Evolutionary conservation across 2,113 vertebrate species (phyloP).

Genomic region (Otis tarda): DNA sequence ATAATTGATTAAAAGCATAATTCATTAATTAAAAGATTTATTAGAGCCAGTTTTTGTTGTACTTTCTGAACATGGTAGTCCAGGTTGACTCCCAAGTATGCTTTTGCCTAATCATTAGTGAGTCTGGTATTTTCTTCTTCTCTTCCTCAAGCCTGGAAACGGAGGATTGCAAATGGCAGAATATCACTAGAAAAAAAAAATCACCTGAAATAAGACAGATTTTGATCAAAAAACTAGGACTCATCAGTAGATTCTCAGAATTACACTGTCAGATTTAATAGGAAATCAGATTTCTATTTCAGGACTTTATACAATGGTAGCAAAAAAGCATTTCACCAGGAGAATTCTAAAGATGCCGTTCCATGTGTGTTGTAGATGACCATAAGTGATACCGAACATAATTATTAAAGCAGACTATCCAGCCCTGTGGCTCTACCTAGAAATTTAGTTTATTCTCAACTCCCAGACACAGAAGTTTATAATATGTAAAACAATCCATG

Average conservation of each 20-base stretch:
- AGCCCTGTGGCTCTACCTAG: background rate
- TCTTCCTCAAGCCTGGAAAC: background rate
- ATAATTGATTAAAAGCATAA: background rate
- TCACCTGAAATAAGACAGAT: background rate
- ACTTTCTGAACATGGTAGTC: background rate
- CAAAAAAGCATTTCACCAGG: background rate
- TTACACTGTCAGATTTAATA: background rate
- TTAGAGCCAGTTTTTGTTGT: background rate
- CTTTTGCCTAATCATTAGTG: background rate
- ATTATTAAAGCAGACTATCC: background rate
- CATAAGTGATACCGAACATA: background rate
- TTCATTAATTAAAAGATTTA: background rate
- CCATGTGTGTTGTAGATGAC: background rate
- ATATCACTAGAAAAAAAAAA: background rate
- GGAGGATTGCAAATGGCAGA: background rate
- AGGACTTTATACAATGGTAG: background rate
- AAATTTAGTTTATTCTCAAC: background rate
- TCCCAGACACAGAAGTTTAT: background rate
- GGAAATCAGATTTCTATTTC: background rate
- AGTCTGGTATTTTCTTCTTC: background rate
- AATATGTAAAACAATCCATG: background rate
- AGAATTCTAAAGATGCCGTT: background rate
- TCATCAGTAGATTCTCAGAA: background rate
- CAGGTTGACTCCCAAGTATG: background rate
- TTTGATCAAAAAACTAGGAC: background rate